Evolutionary conservation across 2,797 vertebrate genomes (phyloP), one percentile per base, ranked within the genome.

Genomic region (Loriculus beryllinus): DNA sequence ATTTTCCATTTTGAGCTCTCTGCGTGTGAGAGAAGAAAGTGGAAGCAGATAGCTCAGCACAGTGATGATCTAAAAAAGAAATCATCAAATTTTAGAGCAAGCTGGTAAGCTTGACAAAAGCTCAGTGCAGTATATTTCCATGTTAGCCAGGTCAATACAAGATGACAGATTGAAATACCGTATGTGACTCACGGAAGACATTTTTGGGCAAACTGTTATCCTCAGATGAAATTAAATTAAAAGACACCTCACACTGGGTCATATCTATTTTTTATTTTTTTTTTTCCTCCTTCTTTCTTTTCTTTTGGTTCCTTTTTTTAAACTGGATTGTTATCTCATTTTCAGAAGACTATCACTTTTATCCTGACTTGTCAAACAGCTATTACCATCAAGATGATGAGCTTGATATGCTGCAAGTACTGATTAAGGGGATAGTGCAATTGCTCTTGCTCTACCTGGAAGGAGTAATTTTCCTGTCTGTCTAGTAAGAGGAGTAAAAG

Each of bases 401-500:
- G 81, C 78, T 95, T 93, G 95, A 95, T 94, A 96, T 85, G 54
- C 59, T 80, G 88, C 88, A 97, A 95, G 90, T 95, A 93, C 96
- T 97, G 97, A 97, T 97, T 96, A 97, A 97, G 86, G 94, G 94
- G 91, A 96, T 96, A 95, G 91, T 93, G 93, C 94, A 95, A 90
- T 95, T 87, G 70, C 77, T 92, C 77, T 76, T 82, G 82, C 81
- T 82, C 60, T 96, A 97, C 90, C 94, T 96, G 88, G 84, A 97
- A 97, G 94, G 97, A 97, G 94, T 97, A 81, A 95, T 97, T 94
- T 96, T 92, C 94, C 85, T 93, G 91, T 94, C 95, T 95, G 90
- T 87, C 96, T 96, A 91, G 94, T 74, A 88, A 90, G 85, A 48
- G 75, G 70, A 81, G 52, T 75, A 47, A 82, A 86, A 82, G 64